A percentile compares a stretch with the other conserved stretches of the same genome.
Evolutionary conservation across 1,140 invertebrate genomes (phyloP).

Genomic region (Leptonema lineaticorne): DNA sequence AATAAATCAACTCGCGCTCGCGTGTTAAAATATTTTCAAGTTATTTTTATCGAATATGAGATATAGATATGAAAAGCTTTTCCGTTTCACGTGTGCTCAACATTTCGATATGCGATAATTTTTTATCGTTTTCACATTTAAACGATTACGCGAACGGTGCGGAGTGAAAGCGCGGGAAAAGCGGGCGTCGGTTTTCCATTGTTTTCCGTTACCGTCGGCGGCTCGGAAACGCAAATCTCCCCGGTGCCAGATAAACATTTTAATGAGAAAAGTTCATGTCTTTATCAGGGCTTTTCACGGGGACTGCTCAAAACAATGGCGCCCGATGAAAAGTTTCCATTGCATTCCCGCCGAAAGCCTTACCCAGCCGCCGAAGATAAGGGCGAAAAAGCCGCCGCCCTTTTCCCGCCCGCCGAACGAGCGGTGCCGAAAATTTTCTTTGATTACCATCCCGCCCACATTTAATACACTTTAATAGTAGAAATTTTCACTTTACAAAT

Average conservation of each 20-base stretch:
- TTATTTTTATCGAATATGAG: neutral
- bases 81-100: too few relatives aligned
- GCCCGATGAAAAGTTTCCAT: conserved; percentile 26
- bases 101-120: neutral
- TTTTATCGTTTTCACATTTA: conserved; percentile 23
- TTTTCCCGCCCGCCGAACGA: too few relatives aligned
- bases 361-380: conserved; percentile 5
- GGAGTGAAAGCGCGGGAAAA: too few relatives aligned
- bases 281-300: conserved; percentile 27
- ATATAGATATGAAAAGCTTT: neutral
- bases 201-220: conserved; percentile 11
- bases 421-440: neutral
- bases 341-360: conserved; percentile 25
- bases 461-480: conserved; percentile 24
- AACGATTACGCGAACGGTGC: conserved; percentile 18
- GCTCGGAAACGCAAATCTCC: conserved; percentile 24
- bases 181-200: too few relatives aligned
- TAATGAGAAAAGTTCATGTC: conserved; percentile 33
- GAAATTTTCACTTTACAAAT: conserved; percentile 23
- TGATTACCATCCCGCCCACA: conserved; percentile 23
- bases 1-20: neutral
- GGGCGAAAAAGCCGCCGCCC: neutral
- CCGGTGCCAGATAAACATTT: conserved; percentile 30
- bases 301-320: conserved; percentile 23
- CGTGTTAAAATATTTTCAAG: neutral